Base-by-base conservation (phyloP, 2,797 vertebrate genomes). In the Graptemys geographica region DNA sequence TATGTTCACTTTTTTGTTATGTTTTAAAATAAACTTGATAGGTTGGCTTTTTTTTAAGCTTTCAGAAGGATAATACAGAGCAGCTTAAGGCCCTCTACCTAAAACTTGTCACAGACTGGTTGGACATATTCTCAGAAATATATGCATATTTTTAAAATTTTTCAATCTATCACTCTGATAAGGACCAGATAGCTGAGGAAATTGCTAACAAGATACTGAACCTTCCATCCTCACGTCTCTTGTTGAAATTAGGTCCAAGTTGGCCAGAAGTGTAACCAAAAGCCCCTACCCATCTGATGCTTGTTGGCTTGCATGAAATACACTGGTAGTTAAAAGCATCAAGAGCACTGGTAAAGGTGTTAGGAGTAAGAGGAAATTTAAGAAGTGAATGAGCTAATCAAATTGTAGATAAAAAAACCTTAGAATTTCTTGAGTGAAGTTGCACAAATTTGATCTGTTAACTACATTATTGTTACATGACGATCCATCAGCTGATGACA, bases 381-480 rank as follows among this genome's bases (percentile, higher is more conserved):
- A 65, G 69, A 79, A 89, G 49, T 51, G 89, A 94, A 9, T 51
- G 65, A 89, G 72, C 44, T 90, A 93, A 90, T 84, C 92, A 91
- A 90, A 84, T 51, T 86, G 87, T 0, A 0, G 69, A 72, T 31
- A 79, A 88, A 84, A 88, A 91, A 3, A 16, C 28, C 21, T 84
- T 84, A 78, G 56, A 91, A 96, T 91, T 93, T 78, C 92, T 93
- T 86, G 56, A 95, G 41, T 33, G 27, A 82, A 91, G 81, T 88
- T 88, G 80, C 52, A 83, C 47, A 89, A 86, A 96, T 88, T 37
- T 87, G 76, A 83, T 90, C 95, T 91, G 84, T 84, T 93, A 96
- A 79, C 69, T 91, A 83, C 23, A 11, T 72, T 56, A 95, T 79
- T 8, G 13, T 74, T 80, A 86, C 33, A 79, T 5, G 5, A 72